These are phyloP conservation scores for Phallusia fumigata DNA, from an alignment of 23 tunicate genomes.

Conservation along the genomic window DNA sequence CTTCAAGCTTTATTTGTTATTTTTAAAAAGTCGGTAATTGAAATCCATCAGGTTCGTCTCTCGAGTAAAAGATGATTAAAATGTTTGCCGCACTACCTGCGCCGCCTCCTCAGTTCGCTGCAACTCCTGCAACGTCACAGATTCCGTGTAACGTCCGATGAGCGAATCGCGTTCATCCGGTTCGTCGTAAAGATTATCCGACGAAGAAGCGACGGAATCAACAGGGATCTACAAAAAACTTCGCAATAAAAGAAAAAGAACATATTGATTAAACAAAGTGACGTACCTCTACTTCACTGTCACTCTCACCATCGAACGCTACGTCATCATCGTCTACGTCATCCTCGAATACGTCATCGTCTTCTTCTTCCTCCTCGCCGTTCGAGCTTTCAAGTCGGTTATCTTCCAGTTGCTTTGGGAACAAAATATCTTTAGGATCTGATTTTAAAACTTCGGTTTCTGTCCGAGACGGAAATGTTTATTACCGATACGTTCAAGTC, in stretches of 20 bases:
- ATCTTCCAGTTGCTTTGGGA: slow-evolving; percentile 83
- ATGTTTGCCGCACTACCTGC: too few relatives aligned
- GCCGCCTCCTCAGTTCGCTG: neutral
- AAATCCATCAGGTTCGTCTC: too few relatives aligned
- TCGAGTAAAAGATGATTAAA: too few relatives aligned
- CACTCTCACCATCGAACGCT: neutral
- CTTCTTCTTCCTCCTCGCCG: neutral
- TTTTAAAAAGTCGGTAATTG: too few relatives aligned
- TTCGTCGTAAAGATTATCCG: neutral
- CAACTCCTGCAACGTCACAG: neutral
- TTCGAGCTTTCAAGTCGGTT: slow-evolving; percentile 24
- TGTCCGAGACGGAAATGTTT: too few relatives aligned
- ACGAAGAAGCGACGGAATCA: too few relatives aligned
- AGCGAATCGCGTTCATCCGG: neutral
- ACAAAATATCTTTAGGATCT: neutral
- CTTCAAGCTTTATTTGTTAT: too few relatives aligned
- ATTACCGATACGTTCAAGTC: too few relatives aligned
- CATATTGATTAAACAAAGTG: too few relatives aligned
- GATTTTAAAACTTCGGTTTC: neutral
- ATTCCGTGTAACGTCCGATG: neutral
- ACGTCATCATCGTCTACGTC: slow-evolving; percentile 17
- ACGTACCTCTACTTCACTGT: too few relatives aligned
- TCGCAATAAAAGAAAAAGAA: too few relatives aligned
- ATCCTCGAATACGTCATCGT: slow-evolving; percentile 24
- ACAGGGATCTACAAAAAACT: too few relatives aligned